Evolutionary conservation across 2,113 vertebrate species (phyloP).

Genomic region (Lathamus discolor): DNA sequence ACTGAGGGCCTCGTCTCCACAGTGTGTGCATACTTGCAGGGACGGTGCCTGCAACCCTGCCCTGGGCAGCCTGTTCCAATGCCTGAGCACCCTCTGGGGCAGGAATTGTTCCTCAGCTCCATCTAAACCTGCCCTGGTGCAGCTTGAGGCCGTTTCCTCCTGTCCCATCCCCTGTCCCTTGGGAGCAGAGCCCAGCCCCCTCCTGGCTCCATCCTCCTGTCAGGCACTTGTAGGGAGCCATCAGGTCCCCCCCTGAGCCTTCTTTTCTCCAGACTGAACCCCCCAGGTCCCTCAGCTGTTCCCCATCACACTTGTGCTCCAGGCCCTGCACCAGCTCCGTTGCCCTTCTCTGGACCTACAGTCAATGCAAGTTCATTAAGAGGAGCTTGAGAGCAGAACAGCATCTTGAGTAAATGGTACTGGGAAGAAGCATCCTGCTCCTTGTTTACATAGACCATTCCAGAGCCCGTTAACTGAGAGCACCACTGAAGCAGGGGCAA

Average conservation of each 20-base stretch:
- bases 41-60: background rate
- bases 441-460: accelerated
- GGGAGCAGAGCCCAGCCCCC: too few relatives aligned
- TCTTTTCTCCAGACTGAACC: background rate
- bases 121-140: too few relatives aligned
- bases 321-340: background rate
- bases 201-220: background rate
- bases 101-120: background rate
- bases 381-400: background rate
- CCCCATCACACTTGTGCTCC: background rate
- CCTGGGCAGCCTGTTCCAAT: background rate
- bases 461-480: too few relatives aligned
- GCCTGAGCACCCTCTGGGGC: background rate
- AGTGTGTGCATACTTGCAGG: background rate
- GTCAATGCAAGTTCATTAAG: background rate
- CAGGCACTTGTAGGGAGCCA: background rate
- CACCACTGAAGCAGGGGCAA: too few relatives aligned
- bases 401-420: background rate
- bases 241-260: background rate
- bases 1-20: background rate
- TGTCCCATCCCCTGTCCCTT: too few relatives aligned
- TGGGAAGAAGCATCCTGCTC: background rate
- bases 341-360: background rate
- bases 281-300: background rate
- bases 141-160: too few relatives aligned